Evolutionary conservation across 2,113 vertebrate genomes (phyloP).

Genomic region (Ciconia boyciana): DNA sequence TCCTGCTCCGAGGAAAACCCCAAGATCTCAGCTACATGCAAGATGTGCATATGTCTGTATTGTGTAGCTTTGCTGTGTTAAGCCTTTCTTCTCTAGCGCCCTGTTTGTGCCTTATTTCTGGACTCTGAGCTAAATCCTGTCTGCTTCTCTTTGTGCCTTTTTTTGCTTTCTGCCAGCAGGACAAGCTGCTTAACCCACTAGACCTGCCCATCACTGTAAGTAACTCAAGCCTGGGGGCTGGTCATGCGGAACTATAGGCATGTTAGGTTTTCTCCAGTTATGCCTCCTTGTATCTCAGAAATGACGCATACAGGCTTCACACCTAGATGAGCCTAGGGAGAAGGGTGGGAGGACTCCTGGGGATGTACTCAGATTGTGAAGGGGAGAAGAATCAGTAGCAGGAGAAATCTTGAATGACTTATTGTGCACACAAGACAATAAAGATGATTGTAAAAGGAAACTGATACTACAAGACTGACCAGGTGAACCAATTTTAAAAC

Average conservation of each 20-base stretch:
- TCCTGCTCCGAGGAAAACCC: neutral
- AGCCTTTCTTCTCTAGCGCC: slow-evolving; percentile 50
- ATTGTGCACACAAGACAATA: neutral
- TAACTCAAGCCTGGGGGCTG: slow-evolving; percentile 68
- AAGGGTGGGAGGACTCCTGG: neutral
- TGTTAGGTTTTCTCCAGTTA: neutral
- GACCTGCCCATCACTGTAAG: slow-evolving; percentile 95
- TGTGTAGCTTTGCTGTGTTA: slow-evolving; percentile 67
- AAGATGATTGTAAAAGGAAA: neutral
- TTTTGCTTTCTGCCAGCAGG: slow-evolving; percentile 81
- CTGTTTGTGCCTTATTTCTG: slow-evolving; percentile 54
- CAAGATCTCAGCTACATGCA: neutral
- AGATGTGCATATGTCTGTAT: slow-evolving; percentile 50
- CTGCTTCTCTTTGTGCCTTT: slow-evolving; percentile 80
- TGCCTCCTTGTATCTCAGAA: neutral
- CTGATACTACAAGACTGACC: neutral
- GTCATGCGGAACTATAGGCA: slow-evolving; percentile 11
- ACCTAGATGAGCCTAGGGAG: neutral
- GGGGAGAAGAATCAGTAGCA: neutral
- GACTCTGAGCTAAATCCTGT: slow-evolving; percentile 69
- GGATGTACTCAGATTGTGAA: neutral
- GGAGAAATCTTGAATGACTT: neutral
- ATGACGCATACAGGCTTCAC: neutral
- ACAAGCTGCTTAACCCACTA: slow-evolving; percentile 89
- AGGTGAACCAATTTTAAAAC: neutral